Conservation (phyloP, 2,888 invertebrate genomes). For the Drosophila longiperda region DNA sequence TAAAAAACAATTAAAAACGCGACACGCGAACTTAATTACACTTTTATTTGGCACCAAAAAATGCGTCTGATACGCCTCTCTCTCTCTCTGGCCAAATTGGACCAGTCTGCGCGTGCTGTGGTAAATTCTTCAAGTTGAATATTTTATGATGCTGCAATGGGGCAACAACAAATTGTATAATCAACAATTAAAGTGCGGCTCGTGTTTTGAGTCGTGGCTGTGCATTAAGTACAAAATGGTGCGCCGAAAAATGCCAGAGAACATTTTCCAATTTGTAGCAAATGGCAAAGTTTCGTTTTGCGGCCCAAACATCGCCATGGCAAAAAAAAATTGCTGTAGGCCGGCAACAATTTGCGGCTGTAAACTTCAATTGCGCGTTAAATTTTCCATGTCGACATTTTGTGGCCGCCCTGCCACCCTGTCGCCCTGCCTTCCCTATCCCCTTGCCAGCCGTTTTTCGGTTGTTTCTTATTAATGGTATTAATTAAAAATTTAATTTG, state of each 20-base stretch:
- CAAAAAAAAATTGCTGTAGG: constrained; percentile 25
- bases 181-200: constrained; percentile 69
- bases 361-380: constrained; percentile 80
- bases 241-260: constrained; percentile 17
- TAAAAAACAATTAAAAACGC: constrained; percentile 82
- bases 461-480: constrained; percentile 66
- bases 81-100: constrained; percentile 7
- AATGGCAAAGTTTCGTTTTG: constrained; percentile 67
- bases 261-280: constrained; percentile 64
- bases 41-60: constrained; percentile 66
- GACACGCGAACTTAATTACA: constrained; percentile 81
- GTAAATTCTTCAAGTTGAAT: constrained; percentile 58
- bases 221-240: constrained; percentile 58
- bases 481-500: constrained; percentile 79
- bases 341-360: constrained; percentile 59
- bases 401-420: constrained; percentile 16
- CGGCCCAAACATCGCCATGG: constrained; percentile 11
- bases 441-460: not conserved
- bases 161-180: constrained; percentile 58
- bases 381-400: constrained; percentile 70
- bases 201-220: constrained; percentile 50
- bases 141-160: constrained; percentile 49
- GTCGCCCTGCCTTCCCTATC: not conserved
- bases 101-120: constrained; percentile 19
- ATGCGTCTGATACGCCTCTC: too few species aligned